These are phyloP conservation scores for Zaprionus davidi DNA, from an alignment of 1,140 invertebrate genomes.

Conservation along the genomic window DNA sequence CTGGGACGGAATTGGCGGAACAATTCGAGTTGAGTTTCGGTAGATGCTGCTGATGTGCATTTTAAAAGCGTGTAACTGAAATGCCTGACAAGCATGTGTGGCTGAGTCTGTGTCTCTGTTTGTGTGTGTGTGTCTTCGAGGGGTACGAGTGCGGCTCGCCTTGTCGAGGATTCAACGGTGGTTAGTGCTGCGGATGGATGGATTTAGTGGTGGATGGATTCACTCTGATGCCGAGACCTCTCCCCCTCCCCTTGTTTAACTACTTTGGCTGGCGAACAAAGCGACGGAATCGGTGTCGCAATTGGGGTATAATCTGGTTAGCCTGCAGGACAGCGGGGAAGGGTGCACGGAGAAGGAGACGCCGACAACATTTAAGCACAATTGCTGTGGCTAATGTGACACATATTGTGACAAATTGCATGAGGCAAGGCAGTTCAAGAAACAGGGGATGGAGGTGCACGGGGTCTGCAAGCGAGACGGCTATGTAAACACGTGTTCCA, in stretches of 20 bases:
- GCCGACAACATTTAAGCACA: conserved; percentile 72
- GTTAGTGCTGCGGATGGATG: conserved; percentile 30
- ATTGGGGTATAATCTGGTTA: conserved; percentile 82
- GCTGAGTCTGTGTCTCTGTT: neutral
- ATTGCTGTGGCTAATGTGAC: conserved; percentile 84
- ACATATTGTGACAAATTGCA: conserved; percentile 85
- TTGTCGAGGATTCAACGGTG: conserved; percentile 21
- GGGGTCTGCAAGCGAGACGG: conserved; percentile 10
- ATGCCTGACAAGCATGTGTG: conserved; percentile 50
- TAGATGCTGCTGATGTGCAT: conserved; percentile 36
- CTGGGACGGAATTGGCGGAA: conserved; percentile 29
- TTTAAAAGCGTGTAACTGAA: conserved; percentile 58
- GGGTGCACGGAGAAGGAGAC: conserved; percentile 32
- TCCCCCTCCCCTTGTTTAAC: conserved; percentile 57
- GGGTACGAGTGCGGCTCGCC: neutral
- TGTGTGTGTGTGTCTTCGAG: neutral
- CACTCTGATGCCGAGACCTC: neutral
- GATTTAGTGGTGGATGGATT: conserved; percentile 35
- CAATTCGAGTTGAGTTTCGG: conserved; percentile 45
- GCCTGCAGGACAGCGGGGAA: conserved; percentile 52
- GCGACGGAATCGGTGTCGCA: conserved; percentile 67
- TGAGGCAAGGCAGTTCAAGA: conserved; percentile 26
- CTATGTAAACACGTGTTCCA: conserved; percentile 72
- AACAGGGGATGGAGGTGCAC: neutral
- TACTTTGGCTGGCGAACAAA: conserved; percentile 47